These are phyloP conservation scores for Sphaeramia orbicularis DNA, from an alignment of 2,797 vertebrate species.

Conservation along the genomic window DNA sequence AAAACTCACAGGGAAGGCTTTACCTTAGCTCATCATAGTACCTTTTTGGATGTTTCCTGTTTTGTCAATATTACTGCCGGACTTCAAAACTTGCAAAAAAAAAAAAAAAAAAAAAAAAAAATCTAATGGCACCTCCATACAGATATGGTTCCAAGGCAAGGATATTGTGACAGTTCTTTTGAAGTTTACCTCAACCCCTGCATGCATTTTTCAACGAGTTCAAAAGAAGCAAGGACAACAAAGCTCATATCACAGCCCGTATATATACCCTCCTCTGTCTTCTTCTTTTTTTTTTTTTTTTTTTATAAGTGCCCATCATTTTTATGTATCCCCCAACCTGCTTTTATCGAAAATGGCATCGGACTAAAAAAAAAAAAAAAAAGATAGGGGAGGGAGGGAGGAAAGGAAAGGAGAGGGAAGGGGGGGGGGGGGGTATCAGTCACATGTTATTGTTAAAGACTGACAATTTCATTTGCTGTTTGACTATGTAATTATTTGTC, in stretches of 20 bases:
- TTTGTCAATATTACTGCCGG: conserved; percentile 43
- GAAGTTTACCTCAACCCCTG: conserved; percentile 52
- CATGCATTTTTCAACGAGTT: conserved; percentile 67
- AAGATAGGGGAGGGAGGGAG: no score
- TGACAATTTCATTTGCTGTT: conserved; percentile 9
- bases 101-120: no score
- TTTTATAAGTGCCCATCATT: conserved; percentile 41
- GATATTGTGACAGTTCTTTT: conserved; percentile 61
- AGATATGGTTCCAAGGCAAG: conserved; percentile 24
- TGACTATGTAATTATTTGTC: neutral
- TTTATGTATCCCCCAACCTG: conserved; percentile 29
- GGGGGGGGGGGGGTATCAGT: conserved; percentile 1
- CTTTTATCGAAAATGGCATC: conserved; percentile 44
- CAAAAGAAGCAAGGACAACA: conserved; percentile 69
- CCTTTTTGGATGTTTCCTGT: conserved; percentile 50
- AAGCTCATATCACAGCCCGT: conserved; percentile 55
- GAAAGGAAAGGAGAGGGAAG: no score
- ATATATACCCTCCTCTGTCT: conserved; percentile 34
- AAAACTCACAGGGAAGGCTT: no score
- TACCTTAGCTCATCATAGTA: no score
- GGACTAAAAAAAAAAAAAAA: no score
- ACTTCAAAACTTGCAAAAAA: conserved; percentile 47
- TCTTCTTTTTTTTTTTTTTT: no score
- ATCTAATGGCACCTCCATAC: conserved; percentile 46
- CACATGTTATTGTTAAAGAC: conserved; percentile 20